These are phyloP conservation scores for Paedocypris sp. DNA, from an alignment of 2,113 vertebrate species.

Conservation along the genomic window DNA sequence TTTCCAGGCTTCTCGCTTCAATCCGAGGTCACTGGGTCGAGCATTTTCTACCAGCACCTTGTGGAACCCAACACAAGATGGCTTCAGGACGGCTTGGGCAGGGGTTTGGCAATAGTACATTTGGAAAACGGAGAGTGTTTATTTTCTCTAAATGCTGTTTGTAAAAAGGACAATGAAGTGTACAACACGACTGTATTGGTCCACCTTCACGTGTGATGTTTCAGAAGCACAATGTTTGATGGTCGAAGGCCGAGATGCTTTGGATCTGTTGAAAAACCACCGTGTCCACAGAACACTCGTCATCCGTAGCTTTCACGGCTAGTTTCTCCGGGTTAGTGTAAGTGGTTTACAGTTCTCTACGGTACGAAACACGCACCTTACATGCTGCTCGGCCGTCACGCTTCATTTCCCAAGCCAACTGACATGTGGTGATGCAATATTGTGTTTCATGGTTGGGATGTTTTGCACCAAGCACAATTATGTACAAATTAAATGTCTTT, in stretches of 20 bases:
- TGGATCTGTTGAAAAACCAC: background rate
- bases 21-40: no score
- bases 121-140: slow-evolving; percentile 2
- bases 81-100: background rate
- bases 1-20: no score
- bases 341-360: slow-evolving; percentile 17
- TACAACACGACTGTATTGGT: background rate
- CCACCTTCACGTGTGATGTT: slow-evolving; percentile 3
- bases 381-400: slow-evolving; percentile 36
- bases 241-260: no score
- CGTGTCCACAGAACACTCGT: background rate
- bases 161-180: slow-evolving; percentile 21
- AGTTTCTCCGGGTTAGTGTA: background rate
- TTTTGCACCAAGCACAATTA: slow-evolving; percentile 36
- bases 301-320: background rate
- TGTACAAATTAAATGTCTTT: slow-evolving; percentile 10
- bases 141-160: slow-evolving; percentile 22
- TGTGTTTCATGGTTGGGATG: slow-evolving; percentile 4
- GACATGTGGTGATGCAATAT: slow-evolving; percentile 37
- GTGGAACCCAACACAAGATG: no score
- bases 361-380: slow-evolving; percentile 35
- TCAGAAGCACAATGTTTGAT: slow-evolving; percentile 32
- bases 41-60: no score
- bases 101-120: slow-evolving; percentile 6
- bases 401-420: slow-evolving; percentile 7